Conservation (phyloP, 2,888 invertebrate species). For the Andrena minutula region DNA sequence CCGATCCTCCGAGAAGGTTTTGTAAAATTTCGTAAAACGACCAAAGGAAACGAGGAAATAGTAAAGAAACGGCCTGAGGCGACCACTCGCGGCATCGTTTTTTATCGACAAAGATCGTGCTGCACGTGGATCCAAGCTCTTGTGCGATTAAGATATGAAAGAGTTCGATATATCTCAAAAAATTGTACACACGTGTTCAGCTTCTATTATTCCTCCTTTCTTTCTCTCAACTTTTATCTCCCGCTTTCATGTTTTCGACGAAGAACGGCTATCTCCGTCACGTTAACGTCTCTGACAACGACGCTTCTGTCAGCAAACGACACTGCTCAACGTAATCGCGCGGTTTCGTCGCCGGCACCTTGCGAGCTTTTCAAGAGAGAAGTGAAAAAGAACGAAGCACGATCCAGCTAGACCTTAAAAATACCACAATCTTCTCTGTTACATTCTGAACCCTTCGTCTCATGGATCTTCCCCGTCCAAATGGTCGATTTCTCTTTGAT, state of each 20-base stretch:
- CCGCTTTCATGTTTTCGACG: not conserved
- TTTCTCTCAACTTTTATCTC: not conserved
- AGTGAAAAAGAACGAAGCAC: conserved; percentile 3
- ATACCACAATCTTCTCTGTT: not conserved
- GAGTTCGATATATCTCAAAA: conserved; percentile 32
- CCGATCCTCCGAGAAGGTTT: conserved; percentile 18
- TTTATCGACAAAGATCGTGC: conserved; percentile 28
- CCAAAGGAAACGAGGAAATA: not conserved
- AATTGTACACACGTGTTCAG: not conserved
- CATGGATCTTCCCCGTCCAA: not conserved
- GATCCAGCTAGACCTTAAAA: not conserved
- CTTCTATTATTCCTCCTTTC: not conserved
- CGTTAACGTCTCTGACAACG: no score
- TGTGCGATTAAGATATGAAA: conserved; percentile 57
- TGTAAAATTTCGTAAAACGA: conserved; percentile 4
- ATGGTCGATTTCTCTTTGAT: conserved; percentile 17
- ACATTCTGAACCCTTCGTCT: not conserved
- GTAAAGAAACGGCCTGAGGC: conserved; percentile 16
- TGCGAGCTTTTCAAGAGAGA: not conserved
- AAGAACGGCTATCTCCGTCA: no score
- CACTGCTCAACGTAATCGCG: not conserved
- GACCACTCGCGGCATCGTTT: conserved; percentile 13
- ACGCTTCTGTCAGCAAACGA: not conserved
- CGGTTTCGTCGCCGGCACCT: not conserved
- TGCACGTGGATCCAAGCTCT: conserved; percentile 35